Evolutionary conservation across 2,888 invertebrate species (phyloP), one percentile per base, ranked within the genome.

Genomic region (Caenorhabditis becei): DNA sequence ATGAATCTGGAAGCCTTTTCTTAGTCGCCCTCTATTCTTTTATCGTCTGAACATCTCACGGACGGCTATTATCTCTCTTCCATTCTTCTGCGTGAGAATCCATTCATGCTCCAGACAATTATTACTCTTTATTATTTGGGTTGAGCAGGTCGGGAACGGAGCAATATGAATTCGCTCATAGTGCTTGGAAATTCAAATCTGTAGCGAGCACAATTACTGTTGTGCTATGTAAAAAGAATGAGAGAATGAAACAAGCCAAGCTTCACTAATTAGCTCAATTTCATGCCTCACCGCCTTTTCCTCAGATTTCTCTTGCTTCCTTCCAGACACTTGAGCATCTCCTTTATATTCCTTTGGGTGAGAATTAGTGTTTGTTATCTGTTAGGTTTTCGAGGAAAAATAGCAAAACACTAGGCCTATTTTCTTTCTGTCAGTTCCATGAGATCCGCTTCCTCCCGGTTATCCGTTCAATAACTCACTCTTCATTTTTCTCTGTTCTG

Each of bases 221-320:
- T 32, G 28, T 32, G 18, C n/a, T 28, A 1, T 56, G 32, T 56
- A 54, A 28, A 56, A 56, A 2, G 18, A 7, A 32, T 20, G 7
- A 63, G 11, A 14, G 41, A 5, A 65, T 24, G 49, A 65, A 49
- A 32, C 51, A 65, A 74, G 56, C 58, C 54, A 65, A 65, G 72
- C 74, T 62, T 74, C 41, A 74, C 56, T 74, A 74, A 74, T 75
- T 66, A 75, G 75, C 66, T 75, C 75, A 66, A 75, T 75, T 75
- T 75, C 35, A 61, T 65, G 75, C 75, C 59, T 44, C 61, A 61
- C 61, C 14, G 58, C 44, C 28, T 56, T 37, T 66, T 75, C 23
- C 75, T 75, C 61, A 66, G 66, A 75, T 75, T 75, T 72, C 63
- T 47, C 20, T n/a, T n/a, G n/a, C n/a, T n/a, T 41, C n/a, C 58